phyloP scores from a whole-genome alignment of 1,140 invertebrate genomes.

The Drosophila pseudoananassae region DNA sequence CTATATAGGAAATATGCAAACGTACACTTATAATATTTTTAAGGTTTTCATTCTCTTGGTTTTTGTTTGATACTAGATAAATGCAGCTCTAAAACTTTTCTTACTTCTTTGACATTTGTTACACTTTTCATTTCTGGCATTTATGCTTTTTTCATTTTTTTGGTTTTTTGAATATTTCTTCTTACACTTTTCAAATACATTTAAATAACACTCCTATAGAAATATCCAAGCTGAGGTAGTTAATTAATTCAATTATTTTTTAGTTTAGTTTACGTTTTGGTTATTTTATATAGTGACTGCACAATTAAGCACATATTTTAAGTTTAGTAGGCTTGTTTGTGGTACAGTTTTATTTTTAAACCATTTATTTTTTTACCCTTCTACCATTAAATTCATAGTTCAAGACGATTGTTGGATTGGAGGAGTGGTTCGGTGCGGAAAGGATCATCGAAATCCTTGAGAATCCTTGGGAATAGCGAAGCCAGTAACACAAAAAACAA shows the following conservation, averaged over 20 bases:
- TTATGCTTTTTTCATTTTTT: conserved; percentile 15
- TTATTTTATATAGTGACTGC: conserved; percentile 49
- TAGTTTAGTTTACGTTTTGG: conserved; percentile 49
- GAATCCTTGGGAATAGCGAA: not conserved
- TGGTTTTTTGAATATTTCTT: conserved; percentile 27
- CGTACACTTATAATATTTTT: conserved; percentile 69
- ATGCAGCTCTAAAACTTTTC: conserved; percentile 80
- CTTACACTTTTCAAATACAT: conserved; percentile 63
- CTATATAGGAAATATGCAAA: conserved; percentile 72
- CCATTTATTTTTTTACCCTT: not conserved
- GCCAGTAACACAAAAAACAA: conserved; percentile 2
- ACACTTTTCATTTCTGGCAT: conserved; percentile 9
- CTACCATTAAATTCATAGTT: conserved; percentile 39
- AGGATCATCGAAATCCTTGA: not conserved
- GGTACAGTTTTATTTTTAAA: too few relatives aligned
- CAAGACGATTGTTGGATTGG: conserved; percentile 20
- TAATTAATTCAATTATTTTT: conserved; percentile 65
- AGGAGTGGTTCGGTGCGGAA: not conserved
- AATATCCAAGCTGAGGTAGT: conserved; percentile 82
- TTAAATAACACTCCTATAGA: conserved; percentile 81
- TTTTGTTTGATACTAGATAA: conserved; percentile 66
- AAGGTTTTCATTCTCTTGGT: conserved; percentile 12
- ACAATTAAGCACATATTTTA: conserved; percentile 29
- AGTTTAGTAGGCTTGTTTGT: not conserved
- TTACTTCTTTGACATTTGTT: conserved; percentile 36